Evolutionary conservation across 2,113 vertebrate genomes (phyloP).

Genomic region (Stomatorhinus ivindoensis): DNA sequence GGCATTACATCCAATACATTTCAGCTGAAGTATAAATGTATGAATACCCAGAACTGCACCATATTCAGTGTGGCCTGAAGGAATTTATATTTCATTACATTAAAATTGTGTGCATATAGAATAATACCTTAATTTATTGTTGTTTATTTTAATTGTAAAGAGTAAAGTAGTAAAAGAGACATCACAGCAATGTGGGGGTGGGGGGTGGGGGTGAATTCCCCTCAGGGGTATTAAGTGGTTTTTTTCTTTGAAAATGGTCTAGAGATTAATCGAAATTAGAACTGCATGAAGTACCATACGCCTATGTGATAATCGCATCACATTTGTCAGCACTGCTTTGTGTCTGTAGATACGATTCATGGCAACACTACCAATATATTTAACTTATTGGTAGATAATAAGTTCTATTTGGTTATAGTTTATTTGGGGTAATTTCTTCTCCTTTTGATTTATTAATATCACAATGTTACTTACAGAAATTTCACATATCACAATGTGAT

Average conservation of each 20-base stretch:
- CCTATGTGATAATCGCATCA: background rate
- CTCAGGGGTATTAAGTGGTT: background rate
- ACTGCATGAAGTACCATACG: background rate
- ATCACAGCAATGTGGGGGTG: background rate
- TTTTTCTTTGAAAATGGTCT: background rate
- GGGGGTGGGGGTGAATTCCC: too few relatives aligned
- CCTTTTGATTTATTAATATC: background rate
- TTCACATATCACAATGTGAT: background rate
- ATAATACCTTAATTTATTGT: background rate
- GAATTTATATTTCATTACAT: background rate
- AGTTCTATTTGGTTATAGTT: background rate
- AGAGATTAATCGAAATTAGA: background rate
- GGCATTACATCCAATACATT: background rate
- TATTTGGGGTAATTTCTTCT: background rate
- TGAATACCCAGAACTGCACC: background rate
- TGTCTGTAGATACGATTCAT: background rate
- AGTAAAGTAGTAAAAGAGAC: background rate
- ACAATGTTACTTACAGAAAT: background rate
- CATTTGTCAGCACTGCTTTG: background rate
- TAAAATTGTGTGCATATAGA: background rate
- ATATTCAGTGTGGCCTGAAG: background rate
- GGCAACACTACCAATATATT: background rate
- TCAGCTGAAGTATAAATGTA: background rate
- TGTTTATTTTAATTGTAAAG: background rate
- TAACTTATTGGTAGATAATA: background rate